Evolutionary conservation across 1,140 invertebrate genomes (phyloP).

Genomic region (Trichoplusia ni): DNA sequence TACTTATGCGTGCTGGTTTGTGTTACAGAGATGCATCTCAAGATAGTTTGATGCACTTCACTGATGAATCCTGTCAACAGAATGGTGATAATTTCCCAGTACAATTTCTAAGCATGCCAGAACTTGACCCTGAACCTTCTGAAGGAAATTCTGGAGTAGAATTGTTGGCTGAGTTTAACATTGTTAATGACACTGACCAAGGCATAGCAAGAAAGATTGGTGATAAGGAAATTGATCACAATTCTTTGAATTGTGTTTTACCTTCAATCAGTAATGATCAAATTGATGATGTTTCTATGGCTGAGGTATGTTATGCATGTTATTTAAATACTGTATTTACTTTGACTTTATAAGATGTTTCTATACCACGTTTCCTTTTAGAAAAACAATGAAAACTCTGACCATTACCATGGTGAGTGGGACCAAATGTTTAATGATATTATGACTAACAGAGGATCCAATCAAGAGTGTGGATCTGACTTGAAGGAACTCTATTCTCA

Average conservation of each 20-base stretch:
- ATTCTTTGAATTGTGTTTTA: conserved; percentile 72
- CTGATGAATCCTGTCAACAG: conserved; percentile 53
- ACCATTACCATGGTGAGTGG: conserved; percentile 74
- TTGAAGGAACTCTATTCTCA: conserved; percentile 76
- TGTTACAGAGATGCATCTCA: conserved; percentile 50
- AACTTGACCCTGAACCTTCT: conserved; percentile 57
- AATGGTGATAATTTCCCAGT: conserved; percentile 56
- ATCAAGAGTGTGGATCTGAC: conserved; percentile 71
- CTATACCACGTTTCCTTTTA: conserved; percentile 42
- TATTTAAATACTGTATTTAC: background rate
- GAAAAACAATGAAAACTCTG: conserved; percentile 58
- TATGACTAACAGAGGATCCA: conserved; percentile 63
- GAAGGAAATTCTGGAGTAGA: conserved; percentile 52
- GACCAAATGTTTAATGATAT: conserved; percentile 79
- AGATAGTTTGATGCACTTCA: conserved; percentile 59
- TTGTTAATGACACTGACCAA: conserved; percentile 55
- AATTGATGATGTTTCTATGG: conserved; percentile 61
- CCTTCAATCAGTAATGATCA: conserved; percentile 69
- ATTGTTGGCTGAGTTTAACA: conserved; percentile 68
- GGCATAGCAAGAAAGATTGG: conserved; percentile 44
- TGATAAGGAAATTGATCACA: conserved; percentile 49
- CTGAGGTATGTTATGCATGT: conserved; percentile 51
- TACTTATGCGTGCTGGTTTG: too few species aligned
- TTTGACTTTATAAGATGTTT: background rate
- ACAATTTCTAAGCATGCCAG: conserved; percentile 69